A percentile compares a stretch with the other conserved stretches of the same genome.
Evolutionary conservation across 2,797 vertebrate genomes (phyloP).

Genomic region (Gambelia wislizenii): DNA sequence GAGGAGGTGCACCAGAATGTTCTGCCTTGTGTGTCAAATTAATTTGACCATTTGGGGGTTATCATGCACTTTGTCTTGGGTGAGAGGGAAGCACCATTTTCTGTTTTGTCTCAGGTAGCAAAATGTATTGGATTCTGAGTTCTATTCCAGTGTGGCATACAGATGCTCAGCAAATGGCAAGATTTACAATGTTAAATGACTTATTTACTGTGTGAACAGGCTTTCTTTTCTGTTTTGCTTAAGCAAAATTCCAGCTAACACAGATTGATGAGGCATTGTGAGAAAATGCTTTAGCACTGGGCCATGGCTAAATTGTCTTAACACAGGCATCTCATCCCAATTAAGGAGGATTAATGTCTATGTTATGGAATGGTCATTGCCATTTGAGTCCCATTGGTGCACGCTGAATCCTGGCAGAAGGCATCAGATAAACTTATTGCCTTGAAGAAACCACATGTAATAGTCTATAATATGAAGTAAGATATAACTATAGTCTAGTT

Average conservation of each 20-base stretch:
- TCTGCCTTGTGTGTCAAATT: neutral
- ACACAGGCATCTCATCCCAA: conserved; percentile 54
- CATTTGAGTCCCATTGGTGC: conserved; percentile 52
- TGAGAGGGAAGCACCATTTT: neutral
- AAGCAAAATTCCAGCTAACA: conserved; percentile 46
- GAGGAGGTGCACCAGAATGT: neutral
- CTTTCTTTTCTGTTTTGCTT: conserved; percentile 28
- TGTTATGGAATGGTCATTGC: conserved; percentile 56
- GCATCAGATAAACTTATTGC: conserved; percentile 54
- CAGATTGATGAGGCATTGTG: conserved; percentile 41
- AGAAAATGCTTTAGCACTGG: conserved; percentile 49
- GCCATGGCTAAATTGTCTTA: conserved; percentile 57
- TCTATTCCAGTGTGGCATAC: conserved; percentile 18
- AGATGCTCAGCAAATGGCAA: conserved; percentile 11
- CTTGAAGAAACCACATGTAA: conserved; percentile 60
- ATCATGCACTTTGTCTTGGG: neutral
- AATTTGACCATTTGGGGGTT: neutral
- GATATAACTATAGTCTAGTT: conserved; percentile 46
- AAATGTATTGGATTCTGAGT: conserved; percentile 4
- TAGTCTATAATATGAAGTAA: conserved; percentile 67
- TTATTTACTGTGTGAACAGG: neutral
- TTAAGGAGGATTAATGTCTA: conserved; percentile 59
- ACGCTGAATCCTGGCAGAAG: conserved; percentile 58
- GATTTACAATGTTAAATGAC: neutral
- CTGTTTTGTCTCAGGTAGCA: neutral